Percentiles rank a stretch among this genome's conserved stretches.
phyloP scores from a whole-genome alignment of 1,140 invertebrate genomes.

The Littorina saxatilis region DNA sequence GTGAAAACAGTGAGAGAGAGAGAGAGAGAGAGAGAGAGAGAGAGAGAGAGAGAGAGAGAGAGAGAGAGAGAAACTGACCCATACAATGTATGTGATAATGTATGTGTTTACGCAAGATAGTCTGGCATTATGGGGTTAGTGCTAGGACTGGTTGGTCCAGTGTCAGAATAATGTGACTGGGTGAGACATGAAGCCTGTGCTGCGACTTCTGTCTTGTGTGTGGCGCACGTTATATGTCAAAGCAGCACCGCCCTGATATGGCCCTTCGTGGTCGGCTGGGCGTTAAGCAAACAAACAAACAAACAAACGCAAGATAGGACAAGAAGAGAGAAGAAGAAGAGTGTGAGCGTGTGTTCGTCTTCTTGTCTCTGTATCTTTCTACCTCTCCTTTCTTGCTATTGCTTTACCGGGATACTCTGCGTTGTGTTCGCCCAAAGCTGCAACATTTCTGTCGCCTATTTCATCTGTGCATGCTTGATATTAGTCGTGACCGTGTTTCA shows the following conservation, averaged over 20 bases:
- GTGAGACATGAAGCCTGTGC: too few species aligned
- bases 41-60: background rate
- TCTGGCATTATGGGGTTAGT: background rate
- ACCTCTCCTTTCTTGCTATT: too few species aligned
- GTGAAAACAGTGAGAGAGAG: background rate
- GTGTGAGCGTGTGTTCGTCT: background rate
- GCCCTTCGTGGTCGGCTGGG: too few species aligned
- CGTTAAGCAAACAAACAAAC: too few species aligned
- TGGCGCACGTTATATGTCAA: too few species aligned
- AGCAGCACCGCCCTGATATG: too few species aligned
- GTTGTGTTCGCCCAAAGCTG: too few species aligned
- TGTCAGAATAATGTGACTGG: too few species aligned
- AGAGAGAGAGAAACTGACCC: background rate
- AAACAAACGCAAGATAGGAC: background rate
- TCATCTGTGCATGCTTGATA: background rate
- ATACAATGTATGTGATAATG: background rate
- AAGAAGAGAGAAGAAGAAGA: background rate
- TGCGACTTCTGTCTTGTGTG: too few species aligned
- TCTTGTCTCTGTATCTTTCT: background rate
- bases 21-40: background rate
- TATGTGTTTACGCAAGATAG: background rate
- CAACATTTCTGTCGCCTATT: too few species aligned
- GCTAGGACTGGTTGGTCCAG: background rate
- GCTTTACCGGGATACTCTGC: too few species aligned
- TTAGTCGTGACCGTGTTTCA: conserved; percentile 41